Percentiles rank a stretch among this genome's conserved stretches.
Evolutionary conservation across 2,797 vertebrate species (phyloP).

Genomic region (Crocidura indochinensis): DNA sequence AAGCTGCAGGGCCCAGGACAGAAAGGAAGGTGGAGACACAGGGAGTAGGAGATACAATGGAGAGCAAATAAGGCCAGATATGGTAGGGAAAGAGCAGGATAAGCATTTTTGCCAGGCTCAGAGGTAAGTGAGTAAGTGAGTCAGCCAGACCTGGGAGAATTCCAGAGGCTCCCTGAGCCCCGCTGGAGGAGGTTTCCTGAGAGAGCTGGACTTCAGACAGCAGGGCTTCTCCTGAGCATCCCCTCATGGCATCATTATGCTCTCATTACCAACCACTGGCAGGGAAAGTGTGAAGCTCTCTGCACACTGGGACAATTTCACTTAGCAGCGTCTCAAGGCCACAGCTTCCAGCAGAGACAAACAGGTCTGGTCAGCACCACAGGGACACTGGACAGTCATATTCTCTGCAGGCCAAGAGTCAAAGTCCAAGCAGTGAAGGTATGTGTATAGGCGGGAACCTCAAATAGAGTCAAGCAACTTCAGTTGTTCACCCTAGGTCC

Average conservation of each 20-base stretch:
- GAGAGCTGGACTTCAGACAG: slow-evolving; percentile 45
- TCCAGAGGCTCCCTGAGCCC: not conserved
- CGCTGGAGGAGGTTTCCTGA: not conserved
- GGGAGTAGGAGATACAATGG: not conserved
- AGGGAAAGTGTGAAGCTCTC: not conserved
- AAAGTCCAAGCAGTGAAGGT: not conserved
- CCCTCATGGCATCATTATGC: slow-evolving; percentile 73
- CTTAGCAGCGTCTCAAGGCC: not conserved
- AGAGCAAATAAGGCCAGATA: not conserved
- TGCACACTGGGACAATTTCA: not conserved
- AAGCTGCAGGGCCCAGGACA: no score
- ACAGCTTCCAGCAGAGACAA: not conserved
- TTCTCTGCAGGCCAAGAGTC: not conserved
- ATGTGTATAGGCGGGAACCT: not conserved
- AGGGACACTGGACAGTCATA: not conserved
- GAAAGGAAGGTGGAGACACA: no score
- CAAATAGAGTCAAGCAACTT: not conserved
- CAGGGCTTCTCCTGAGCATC: slow-evolving; percentile 78
- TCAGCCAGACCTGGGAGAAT: not conserved
- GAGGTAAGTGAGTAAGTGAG: not conserved
- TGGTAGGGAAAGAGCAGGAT: not conserved
- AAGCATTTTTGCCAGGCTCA: not conserved
- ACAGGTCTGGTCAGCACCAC: not conserved
- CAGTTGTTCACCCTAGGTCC: not conserved
- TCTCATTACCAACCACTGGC: slow-evolving; percentile 57